A percentile compares a stretch with the other conserved stretches of the same genome.
phyloP scores from a whole-genome alignment of 2,888 invertebrate species.

The Xestia ashworthii region DNA sequence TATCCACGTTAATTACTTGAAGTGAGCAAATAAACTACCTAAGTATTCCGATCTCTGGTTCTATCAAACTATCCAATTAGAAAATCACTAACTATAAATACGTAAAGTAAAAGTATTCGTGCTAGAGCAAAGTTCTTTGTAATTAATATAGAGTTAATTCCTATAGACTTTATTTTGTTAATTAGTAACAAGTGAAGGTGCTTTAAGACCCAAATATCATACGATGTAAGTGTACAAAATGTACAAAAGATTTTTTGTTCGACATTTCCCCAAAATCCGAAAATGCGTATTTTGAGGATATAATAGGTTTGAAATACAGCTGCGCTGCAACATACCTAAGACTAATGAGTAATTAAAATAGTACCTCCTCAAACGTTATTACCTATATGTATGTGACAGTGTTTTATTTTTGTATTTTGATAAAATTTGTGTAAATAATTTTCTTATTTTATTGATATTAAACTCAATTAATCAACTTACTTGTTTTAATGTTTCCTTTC shows the following conservation, averaged over 20 bases:
- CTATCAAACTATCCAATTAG: not conserved
- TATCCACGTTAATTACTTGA: not conserved
- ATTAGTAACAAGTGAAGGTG: slow-evolving; percentile 15
- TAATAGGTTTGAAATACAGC: slow-evolving; percentile 67
- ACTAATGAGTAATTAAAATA: slow-evolving; percentile 77
- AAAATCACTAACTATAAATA: not conserved
- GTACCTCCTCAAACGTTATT: slow-evolving; percentile 82
- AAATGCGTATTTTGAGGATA: slow-evolving; percentile 62
- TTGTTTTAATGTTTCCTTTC: slow-evolving; percentile 58
- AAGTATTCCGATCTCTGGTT: not conserved
- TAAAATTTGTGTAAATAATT: slow-evolving; percentile 90
- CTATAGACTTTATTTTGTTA: slow-evolving; percentile 13
- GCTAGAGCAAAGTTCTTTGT: slow-evolving; percentile 33
- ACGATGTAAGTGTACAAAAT: slow-evolving; percentile 63
- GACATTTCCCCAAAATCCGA: slow-evolving; percentile 51
- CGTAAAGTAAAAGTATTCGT: slow-evolving; percentile 13
- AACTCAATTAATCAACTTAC: slow-evolving; percentile 88
- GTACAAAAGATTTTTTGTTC: slow-evolving; percentile 67
- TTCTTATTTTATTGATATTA: slow-evolving; percentile 91
- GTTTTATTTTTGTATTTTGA: slow-evolving; percentile 91
- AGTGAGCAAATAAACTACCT: not conserved
- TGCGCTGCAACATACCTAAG: slow-evolving; percentile 75
- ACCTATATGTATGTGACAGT: slow-evolving; percentile 88
- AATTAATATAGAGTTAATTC: slow-evolving; percentile 35
- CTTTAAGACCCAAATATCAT: slow-evolving; percentile 60